A percentile compares a stretch with the other conserved stretches of the same genome.
These are phyloP conservation scores for Vultur gryphus DNA, from an alignment of 2,797 vertebrate genomes.

Conservation along the genomic window DNA sequence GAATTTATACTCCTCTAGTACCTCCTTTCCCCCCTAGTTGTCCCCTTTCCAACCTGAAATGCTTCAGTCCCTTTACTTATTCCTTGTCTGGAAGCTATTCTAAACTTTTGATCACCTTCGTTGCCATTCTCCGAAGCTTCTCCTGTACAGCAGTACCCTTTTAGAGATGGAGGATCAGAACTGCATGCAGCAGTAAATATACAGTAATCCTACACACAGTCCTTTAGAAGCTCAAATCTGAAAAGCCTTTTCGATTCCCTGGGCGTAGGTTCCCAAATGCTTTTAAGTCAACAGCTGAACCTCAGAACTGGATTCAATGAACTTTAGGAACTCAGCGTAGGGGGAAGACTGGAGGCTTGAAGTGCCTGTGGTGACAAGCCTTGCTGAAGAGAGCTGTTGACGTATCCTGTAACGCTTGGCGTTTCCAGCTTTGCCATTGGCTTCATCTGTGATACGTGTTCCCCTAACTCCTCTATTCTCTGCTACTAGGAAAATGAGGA, in stretches of 20 bases:
- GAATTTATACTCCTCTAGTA: neutral
- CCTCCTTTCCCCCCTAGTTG: neutral
- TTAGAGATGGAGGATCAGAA: neutral
- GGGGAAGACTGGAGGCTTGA: neutral
- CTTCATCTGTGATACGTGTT: neutral
- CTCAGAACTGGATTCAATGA: neutral
- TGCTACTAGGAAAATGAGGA: neutral
- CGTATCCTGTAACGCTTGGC: neutral
- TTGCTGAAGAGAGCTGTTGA: neutral
- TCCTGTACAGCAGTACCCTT: neutral
- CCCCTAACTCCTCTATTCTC: neutral
- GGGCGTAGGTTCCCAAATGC: neutral
- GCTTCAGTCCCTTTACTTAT: neutral
- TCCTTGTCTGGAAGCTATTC: neutral
- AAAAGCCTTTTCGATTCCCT: neutral
- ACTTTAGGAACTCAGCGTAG: neutral
- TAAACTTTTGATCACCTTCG: neutral
- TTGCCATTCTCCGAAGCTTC: neutral
- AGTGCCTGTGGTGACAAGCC: neutral
- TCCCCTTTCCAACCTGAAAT: neutral
- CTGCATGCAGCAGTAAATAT: neutral
- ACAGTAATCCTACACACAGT: neutral
- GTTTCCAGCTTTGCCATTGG: neutral
- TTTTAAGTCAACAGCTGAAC: neutral
- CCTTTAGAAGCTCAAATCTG: neutral